A percentile compares a stretch with the other conserved stretches of the same genome.
These are phyloP conservation scores for Drosophila silvestris DNA, from an alignment of 2,888 invertebrate genomes.

Conservation along the genomic window DNA sequence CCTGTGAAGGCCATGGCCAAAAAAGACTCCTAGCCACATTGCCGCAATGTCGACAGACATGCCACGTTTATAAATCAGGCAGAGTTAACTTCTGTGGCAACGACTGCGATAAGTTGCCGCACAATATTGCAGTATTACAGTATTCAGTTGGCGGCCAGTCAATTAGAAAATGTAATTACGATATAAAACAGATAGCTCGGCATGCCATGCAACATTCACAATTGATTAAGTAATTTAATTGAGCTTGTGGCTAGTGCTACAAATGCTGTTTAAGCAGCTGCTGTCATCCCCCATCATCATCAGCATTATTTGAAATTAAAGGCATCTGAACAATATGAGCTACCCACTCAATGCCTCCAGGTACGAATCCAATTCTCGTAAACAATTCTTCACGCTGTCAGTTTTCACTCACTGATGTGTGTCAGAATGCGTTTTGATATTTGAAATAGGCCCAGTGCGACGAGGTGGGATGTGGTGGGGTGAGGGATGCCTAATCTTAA, in stretches of 20 bases:
- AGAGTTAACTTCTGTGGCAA: constrained; percentile 44
- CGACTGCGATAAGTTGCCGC: constrained; percentile 25
- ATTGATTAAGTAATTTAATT: constrained; percentile 65
- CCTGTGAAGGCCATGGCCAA: constrained; percentile 38
- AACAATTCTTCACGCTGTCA: constrained; percentile 40
- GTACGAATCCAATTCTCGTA: constrained; percentile 19
- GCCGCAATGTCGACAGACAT: constrained; percentile 31
- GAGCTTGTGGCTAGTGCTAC: constrained; percentile 32
- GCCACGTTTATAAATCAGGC: constrained; percentile 46
- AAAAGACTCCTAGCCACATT: constrained; percentile 39
- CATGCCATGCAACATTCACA: constrained; percentile 33
- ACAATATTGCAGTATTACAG: constrained; percentile 13
- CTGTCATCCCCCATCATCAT: background rate
- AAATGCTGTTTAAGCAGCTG: constrained; percentile 8
- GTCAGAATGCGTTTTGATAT: constrained; percentile 39
- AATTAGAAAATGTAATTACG: constrained; percentile 75
- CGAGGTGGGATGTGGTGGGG: no score
- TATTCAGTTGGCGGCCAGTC: constrained; percentile 39
- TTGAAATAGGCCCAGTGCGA: constrained; percentile 1
- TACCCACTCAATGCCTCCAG: constrained; percentile 22
- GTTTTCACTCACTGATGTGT: constrained; percentile 40
- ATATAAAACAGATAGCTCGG: constrained; percentile 12
- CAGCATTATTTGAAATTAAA: constrained; percentile 24
- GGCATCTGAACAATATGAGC: constrained; percentile 42
- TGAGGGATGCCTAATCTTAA: constrained; percentile 23